Percentiles rank a stretch among this genome's conserved stretches.
phyloP scores from a whole-genome alignment of 1,140 invertebrate species.

The Sarcophaga peregrina region DNA sequence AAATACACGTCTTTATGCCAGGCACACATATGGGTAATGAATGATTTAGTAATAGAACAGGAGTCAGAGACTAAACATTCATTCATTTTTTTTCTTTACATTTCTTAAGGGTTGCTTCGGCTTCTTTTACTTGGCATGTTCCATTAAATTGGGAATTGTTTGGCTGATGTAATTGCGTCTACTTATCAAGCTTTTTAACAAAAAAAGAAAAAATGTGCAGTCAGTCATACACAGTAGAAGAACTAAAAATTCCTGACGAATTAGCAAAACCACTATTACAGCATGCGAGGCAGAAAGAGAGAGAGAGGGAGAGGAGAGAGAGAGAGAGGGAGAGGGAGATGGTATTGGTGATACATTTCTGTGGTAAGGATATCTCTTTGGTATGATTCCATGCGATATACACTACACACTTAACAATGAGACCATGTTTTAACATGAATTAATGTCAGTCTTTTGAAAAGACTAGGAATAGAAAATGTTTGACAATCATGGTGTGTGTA shows the following conservation, averaged over 20 bases:
- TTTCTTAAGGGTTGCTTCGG: not conserved
- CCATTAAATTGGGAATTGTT: constrained; percentile 7
- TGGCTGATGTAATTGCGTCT: constrained; percentile 8
- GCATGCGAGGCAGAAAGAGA: too few relatives aligned
- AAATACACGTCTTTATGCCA: constrained; percentile 7
- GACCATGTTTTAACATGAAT: not conserved
- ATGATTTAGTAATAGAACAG: not conserved
- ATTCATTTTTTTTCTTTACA: not conserved
- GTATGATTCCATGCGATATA: not conserved
- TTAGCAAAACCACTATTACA: not conserved
- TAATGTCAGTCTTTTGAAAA: not conserved
- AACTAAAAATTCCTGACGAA: not conserved
- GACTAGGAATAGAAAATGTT: not conserved
- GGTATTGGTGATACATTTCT: not conserved
- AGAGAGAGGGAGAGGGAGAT: not conserved
- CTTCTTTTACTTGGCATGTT: not conserved
- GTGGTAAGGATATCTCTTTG: too few relatives aligned
- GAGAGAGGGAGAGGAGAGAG: not conserved
- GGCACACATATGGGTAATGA: constrained; percentile 9
- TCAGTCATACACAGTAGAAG: not conserved
- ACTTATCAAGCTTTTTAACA: not conserved
- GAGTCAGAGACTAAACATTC: not conserved
- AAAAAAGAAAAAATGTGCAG: too few relatives aligned
- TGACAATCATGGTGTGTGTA: not conserved
- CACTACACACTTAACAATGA: not conserved